Base-by-base conservation (phyloP, 2,113 vertebrate genomes). In the Sapayoa aenigma region DNA sequence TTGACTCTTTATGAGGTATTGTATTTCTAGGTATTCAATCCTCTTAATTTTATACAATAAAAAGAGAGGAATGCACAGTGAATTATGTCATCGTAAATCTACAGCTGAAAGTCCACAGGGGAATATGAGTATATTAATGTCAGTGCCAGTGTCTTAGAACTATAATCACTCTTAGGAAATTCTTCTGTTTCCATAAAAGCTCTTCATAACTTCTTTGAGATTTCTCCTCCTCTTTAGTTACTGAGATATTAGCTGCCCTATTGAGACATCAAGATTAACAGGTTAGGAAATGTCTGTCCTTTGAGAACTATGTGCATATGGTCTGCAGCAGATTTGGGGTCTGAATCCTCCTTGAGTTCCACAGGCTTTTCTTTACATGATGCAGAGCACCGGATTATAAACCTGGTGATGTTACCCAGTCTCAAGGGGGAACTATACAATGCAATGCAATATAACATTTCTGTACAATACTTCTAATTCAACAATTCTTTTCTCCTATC, bases 1-100 rank as follows among this genome's bases (percentile, higher is more conserved):
- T 90, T 96, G 63, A 80, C 94, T 96, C 92, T 98, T 98, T 91
- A 98, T 97, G 27, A 99, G 98, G 98, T 99, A 97, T 50, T 74
- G 72, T 49, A 42, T 88, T 95, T 83, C 37, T 65, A 23, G 49
- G 12, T 47, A 49, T 76, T 52, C 19, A 25, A 14, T 75, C 22
- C 76, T 30, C 79, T 49, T 89, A 52, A 68, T 2, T 72, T 72
- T 17, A 13, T 53, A 37, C 28, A 87, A 52, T 31, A 35, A 63
- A 62, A 52, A 87, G 42, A 67, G 31, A 60, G 39, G 60, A 7
- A 33, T 58, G 39, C 19, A 12, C 9, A 24, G 2, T 44, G 15
- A 93, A n/a, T 63, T 27, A 42, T 2, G 4, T 62, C 11, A 22
- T 65, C 31, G 30, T 50, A 82, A 68, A 75, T 68, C 39, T 83